Evolutionary conservation across 2,797 vertebrate species (phyloP).

Genomic region (Catharus ustulatus): DNA sequence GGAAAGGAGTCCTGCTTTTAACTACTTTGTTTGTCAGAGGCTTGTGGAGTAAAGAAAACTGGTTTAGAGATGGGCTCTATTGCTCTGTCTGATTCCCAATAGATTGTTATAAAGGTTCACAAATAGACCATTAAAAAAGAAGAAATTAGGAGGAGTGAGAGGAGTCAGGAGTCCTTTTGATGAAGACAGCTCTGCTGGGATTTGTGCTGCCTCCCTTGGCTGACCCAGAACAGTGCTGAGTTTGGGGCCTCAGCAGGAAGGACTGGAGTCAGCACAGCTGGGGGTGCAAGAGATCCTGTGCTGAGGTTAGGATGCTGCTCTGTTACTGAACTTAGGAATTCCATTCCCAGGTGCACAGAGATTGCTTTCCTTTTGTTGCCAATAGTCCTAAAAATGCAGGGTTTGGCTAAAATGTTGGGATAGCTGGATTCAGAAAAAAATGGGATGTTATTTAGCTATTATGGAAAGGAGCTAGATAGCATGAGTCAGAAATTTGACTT

Average conservation of each 20-base stretch:
- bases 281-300: neutral
- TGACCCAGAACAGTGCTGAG: conserved; percentile 2
- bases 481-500: neutral
- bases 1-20: neutral
- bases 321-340: neutral
- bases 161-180: neutral
- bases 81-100: neutral
- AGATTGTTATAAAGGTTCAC: neutral
- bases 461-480: neutral
- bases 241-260: conserved; percentile 19
- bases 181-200: conserved; percentile 27
- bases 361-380: neutral
- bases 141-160: neutral
- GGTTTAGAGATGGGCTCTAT: neutral
- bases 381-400: neutral
- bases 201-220: neutral
- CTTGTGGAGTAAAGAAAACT: neutral
- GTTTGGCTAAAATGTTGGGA: neutral
- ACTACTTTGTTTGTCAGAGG: neutral
- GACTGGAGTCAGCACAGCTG: neutral
- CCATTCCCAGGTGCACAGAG: neutral
- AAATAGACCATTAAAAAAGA: conserved; percentile 32
- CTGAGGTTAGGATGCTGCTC: neutral
- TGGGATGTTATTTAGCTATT: neutral
- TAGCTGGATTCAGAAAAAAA: neutral